Evolutionary conservation across 2,797 vertebrate genomes (phyloP), one percentile per base, ranked within the genome.

Genomic region (Siniperca scherzeri): DNA sequence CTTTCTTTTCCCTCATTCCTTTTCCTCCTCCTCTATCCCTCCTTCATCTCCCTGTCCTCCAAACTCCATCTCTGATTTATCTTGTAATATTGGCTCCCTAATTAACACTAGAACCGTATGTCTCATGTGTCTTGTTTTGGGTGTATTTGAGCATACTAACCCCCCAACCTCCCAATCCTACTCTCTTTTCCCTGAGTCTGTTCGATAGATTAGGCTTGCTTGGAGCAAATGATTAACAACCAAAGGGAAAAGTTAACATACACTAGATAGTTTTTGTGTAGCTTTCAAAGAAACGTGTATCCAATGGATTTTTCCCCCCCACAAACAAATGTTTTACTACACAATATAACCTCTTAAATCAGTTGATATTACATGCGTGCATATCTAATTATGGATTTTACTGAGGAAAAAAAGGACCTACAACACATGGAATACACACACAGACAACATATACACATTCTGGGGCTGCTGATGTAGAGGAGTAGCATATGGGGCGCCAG

Each of bases 401-500:
- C n/a, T 73, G 30, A 81, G 50, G 48, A 56, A 40, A 57, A 77
- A 81, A 64, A 65, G 48, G 50, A 76, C 46, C 48, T 30, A 38
- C 76, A 83, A 82, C 83, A 88, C 85, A 87, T 62, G 73, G 48
- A 81, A 77, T 71, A 73, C 75, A 80, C 79, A 78, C 69, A 87
- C 80, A 77, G 73, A 79, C 68, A 71, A 52, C 83, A 83, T 80
- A 71, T 71, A 74, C 79, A 91, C 65, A 85, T 87, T 84, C 76
- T 85, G 71, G 27, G 57, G 77, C 85, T 59, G 87, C 88, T 89
- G 89, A 83, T 84, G 85, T 67, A 80, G 90, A 91, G 81, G 83
- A 89, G 89, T 25, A 94, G 91, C 96, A 96, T 95, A 96, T 96
- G 96, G 79, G 60, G 81, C 93, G 87, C 94, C 96, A 96, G 96